These are phyloP conservation scores for Oceanodroma leucorhoa DNA, from an alignment of 2,797 vertebrate species.

Conservation along the genomic window DNA sequence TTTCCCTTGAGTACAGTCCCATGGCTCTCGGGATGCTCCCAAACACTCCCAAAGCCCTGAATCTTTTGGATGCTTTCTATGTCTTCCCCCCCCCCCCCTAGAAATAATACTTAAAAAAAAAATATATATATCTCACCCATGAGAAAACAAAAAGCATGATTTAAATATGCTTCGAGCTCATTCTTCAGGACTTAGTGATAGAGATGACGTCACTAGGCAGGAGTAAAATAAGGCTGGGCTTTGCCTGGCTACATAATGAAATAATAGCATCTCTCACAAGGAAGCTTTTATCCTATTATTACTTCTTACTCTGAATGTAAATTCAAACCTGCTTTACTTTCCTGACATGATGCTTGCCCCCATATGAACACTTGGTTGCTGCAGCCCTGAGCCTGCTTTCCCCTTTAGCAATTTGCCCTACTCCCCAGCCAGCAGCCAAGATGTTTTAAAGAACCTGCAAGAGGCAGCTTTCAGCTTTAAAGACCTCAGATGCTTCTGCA, in stretches of 20 bases:
- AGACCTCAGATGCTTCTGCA: not conserved
- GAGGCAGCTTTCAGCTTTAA: not conserved
- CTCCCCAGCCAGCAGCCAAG: not conserved
- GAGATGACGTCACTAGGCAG: not conserved
- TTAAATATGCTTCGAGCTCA: not conserved
- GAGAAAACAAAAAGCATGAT: not conserved
- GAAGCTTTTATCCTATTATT: slow-evolving; percentile 1
- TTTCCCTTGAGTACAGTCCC: not conserved
- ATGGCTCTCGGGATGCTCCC: not conserved
- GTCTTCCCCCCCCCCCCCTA: not conserved
- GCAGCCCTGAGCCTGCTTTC: fast-evolving
- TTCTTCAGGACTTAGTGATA: not conserved
- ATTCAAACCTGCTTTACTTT: not conserved
- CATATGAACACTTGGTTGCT: fast-evolving
- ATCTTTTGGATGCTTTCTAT: not conserved
- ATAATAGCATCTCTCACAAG: not conserved
- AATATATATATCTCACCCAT: not conserved
- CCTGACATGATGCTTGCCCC: not conserved
- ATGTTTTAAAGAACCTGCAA: not conserved
- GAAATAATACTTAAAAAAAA: not conserved
- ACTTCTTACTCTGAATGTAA: not conserved
- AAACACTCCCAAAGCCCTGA: not conserved
- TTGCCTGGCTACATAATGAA: not conserved
- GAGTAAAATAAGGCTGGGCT: not conserved
- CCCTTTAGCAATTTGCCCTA: not conserved